Evolutionary conservation across 2,797 vertebrate genomes (phyloP).

Genomic region (Neosilurus mollespiculum): DNA sequence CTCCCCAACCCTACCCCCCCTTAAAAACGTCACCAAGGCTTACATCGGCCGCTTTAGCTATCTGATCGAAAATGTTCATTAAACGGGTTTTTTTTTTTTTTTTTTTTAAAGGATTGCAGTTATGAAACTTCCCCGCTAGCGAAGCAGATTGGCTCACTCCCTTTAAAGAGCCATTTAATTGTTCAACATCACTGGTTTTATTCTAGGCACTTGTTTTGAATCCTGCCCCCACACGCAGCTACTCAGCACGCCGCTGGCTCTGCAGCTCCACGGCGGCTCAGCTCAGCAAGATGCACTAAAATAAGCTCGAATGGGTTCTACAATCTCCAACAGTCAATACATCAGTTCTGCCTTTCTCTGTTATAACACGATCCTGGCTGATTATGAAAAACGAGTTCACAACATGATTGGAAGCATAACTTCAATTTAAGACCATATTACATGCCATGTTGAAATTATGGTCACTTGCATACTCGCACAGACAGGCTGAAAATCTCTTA

Average conservation of each 20-base stretch:
- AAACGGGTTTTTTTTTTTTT: constrained; percentile 14
- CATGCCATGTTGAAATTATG: not conserved
- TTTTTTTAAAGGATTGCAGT: constrained; percentile 25
- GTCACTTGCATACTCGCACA: too few relatives aligned
- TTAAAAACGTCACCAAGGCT: constrained; percentile 13
- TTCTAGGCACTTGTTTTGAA: constrained; percentile 43
- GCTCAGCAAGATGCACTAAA: not conserved
- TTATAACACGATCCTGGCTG: not conserved
- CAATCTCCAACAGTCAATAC: not conserved
- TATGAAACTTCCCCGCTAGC: constrained; percentile 48
- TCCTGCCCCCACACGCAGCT: not conserved
- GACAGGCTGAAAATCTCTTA: too few relatives aligned
- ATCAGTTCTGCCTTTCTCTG: not conserved
- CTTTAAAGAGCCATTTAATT: constrained; percentile 51
- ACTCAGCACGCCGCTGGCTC: not conserved
- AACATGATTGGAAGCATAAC: not conserved
- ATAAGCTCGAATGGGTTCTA: too few relatives aligned
- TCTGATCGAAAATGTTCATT: constrained; percentile 52
- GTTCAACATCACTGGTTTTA: constrained; percentile 52
- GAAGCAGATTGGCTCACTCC: constrained; percentile 43
- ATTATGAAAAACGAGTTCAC: not conserved
- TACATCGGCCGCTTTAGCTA: constrained; percentile 5
- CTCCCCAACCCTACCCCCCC: not conserved
- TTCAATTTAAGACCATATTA: not conserved
- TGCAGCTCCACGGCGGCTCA: not conserved